These are phyloP conservation scores for Cercopithecus mona DNA, from an alignment of 2,113 vertebrate genomes.

Conservation along the genomic window DNA sequence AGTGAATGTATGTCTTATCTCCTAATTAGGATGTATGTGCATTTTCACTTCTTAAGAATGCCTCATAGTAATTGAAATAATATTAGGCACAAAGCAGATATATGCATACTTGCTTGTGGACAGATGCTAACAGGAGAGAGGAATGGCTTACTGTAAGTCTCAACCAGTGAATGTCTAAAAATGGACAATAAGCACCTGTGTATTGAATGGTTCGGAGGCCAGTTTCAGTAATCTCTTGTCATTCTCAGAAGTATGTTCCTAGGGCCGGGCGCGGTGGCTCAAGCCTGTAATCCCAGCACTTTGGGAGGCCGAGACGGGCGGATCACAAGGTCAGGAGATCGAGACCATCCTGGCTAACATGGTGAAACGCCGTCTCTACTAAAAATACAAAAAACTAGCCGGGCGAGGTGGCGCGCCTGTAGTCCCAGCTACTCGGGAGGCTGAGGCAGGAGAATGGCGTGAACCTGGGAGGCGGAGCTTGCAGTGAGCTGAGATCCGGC, in stretches of 20 bases:
- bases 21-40: not conserved
- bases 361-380: too few species aligned
- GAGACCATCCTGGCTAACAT: too few species aligned
- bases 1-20: not conserved
- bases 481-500: too few species aligned
- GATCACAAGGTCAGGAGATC: too few species aligned
- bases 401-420: too few species aligned
- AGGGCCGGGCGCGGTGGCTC: too few species aligned
- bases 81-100: not conserved
- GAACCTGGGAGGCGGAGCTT: too few species aligned
- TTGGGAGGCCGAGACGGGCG: too few species aligned
- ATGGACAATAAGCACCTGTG: not conserved
- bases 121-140: not conserved
- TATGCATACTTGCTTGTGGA: not conserved
- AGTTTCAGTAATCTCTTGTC: not conserved
- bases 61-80: not conserved
- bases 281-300: too few species aligned
- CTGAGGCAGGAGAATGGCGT: too few species aligned
- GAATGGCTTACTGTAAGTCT: not conserved
- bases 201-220: not conserved
- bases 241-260: not conserved
- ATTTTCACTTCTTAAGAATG: not conserved
- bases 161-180: not conserved
- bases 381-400: too few species aligned
- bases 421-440: too few species aligned